Evolutionary conservation across 2,113 vertebrate species (phyloP).

Genomic region (Rana temporaria): DNA sequence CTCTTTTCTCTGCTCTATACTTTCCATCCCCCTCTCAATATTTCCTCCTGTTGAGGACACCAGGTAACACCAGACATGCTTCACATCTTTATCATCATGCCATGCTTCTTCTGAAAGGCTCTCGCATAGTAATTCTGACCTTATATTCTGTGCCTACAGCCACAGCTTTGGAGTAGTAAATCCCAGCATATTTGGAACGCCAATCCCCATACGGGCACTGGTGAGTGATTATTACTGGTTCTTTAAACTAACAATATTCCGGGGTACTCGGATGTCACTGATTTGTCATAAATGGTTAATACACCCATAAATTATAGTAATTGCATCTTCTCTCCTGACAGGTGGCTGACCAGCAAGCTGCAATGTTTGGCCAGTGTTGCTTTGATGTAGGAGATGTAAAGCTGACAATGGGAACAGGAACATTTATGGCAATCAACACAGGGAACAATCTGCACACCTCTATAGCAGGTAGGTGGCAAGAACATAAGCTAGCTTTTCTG

Average conservation of each 20-base stretch:
- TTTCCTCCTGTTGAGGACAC: constrained; percentile 89
- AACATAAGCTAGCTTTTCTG: too few species aligned
- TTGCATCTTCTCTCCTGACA: constrained; percentile 56
- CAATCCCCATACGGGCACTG: constrained; percentile 88
- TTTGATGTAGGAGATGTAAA: constrained; percentile 91
- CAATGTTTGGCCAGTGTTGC: constrained; percentile 97
- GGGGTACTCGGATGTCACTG: too few species aligned
- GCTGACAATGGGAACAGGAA: constrained; percentile 95
- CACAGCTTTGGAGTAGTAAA: constrained; percentile 85
- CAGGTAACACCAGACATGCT: constrained; percentile 74
- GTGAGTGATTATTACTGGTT: constrained; percentile 75
- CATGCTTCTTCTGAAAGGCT: not conserved
- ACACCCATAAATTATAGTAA: too few species aligned
- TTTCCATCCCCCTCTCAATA: constrained; percentile 88
- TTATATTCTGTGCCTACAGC: constrained; percentile 68
- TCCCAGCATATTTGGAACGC: constrained; percentile 84
- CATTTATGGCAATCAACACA: constrained; percentile 95
- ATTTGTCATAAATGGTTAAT: too few species aligned
- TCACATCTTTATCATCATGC: not conserved
- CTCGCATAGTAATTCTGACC: too few species aligned
- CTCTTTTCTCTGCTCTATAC: constrained; percentile 74
- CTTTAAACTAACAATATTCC: too few species aligned
- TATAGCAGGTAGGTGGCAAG: constrained; percentile 70
- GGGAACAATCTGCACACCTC: constrained; percentile 82
- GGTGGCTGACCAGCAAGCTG: constrained; percentile 96